Conservation (phyloP, 2,797 vertebrate genomes). For the Geotrypetes seraphini region DNA sequence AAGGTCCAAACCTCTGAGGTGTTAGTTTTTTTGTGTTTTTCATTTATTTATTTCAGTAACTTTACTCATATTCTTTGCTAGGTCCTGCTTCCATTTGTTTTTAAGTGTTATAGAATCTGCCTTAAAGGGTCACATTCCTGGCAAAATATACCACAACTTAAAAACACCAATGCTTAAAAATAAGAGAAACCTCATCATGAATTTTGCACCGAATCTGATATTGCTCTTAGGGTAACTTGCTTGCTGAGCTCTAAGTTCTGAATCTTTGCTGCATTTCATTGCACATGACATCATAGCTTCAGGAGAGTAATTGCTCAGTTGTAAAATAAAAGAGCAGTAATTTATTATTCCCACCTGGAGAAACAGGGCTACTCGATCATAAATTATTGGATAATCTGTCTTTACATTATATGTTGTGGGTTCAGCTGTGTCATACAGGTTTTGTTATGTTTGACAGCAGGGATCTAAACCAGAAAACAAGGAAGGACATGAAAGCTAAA, state of each 20-base stretch:
- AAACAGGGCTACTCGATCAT: slow-evolving; percentile 5
- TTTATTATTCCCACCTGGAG: slow-evolving; percentile 14
- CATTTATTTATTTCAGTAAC: too few species aligned
- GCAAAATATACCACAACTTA: too few species aligned
- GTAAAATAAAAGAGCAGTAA: slow-evolving; percentile 8
- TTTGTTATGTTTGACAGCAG: slow-evolving; percentile 10
- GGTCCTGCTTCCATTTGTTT: too few species aligned
- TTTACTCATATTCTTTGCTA: too few species aligned
- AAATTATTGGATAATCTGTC: slow-evolving; percentile 10
- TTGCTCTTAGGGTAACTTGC: slow-evolving; percentile 2
- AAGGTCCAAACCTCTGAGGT: too few species aligned
- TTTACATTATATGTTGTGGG: slow-evolving; percentile 1
- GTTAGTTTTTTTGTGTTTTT: too few species aligned
- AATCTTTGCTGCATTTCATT: slow-evolving; percentile 8
- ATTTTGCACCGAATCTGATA: too few species aligned
- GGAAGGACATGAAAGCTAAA: slow-evolving; percentile 12
- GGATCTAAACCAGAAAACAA: slow-evolving; percentile 3
- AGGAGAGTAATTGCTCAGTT: slow-evolving; percentile 11
- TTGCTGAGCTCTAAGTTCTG: slow-evolving; percentile 2
- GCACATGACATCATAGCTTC: slow-evolving; percentile 2
- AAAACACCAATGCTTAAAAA: too few species aligned
- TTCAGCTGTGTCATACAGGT: not conserved
- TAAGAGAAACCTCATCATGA: too few species aligned
- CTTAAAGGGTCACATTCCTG: too few species aligned
- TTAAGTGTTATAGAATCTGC: too few species aligned